Evolutionary conservation across 2,113 vertebrate species (phyloP).

Genomic region (Gavialis gangeticus): DNA sequence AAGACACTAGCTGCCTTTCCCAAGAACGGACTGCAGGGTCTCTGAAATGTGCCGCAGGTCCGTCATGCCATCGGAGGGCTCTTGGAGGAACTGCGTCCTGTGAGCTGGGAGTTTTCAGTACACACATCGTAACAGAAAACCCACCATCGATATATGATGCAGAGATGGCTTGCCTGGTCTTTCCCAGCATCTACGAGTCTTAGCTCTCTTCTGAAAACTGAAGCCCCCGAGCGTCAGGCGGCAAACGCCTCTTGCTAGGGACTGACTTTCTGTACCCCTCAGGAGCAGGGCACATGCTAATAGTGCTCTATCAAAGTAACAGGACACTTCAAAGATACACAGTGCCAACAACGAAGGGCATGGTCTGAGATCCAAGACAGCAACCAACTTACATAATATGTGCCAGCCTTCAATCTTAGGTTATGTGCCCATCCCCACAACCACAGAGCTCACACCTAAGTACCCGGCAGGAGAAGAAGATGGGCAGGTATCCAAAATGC

Average conservation of each 20-base stretch:
- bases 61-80: too few relatives aligned
- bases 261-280: background rate
- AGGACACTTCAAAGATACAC: background rate
- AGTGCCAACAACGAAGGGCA: background rate
- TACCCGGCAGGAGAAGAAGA: background rate
- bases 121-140: background rate
- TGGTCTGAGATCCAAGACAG: background rate
- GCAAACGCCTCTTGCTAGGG: background rate
- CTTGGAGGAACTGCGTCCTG: background rate
- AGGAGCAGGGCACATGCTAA: background rate
- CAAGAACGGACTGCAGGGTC: too few relatives aligned
- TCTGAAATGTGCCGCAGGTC: too few relatives aligned
- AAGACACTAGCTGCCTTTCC: background rate
- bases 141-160: background rate
- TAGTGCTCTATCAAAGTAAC: background rate
- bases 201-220: background rate
- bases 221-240: background rate
- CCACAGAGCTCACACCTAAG: background rate
- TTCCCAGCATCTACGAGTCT: background rate
- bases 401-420: background rate
- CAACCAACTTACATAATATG: background rate
- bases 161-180: background rate
- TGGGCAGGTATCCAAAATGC: rapidly evolving
- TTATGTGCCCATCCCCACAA: background rate
- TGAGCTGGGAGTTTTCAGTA: background rate